Base-by-base conservation (phyloP, 2,888 invertebrate genomes). In the Metalampra italica region DNA sequence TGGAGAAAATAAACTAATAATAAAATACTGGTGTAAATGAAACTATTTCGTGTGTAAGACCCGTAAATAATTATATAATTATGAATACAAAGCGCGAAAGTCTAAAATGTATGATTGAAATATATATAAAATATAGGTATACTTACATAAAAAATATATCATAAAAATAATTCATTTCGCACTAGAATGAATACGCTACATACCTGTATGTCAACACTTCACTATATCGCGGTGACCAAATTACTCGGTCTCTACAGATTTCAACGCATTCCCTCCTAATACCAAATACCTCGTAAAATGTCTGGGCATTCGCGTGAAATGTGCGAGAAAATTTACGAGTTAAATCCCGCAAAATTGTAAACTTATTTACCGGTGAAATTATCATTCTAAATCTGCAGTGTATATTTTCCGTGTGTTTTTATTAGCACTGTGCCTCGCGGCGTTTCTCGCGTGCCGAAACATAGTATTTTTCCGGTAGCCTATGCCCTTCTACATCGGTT, bases 271-370 rank as follows among this genome's bases (percentile, higher is more conserved):
- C 75, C 77, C 65, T 66, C 77, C 75, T 75, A 77, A 82, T 76
- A 78, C 75, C 74, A 71, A 78, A 82, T 75, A 69, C 73, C 78
- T 82, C 84, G 70, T 84, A 82, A 86, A 85, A 78, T 65, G 80
- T 83, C 84, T 78, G 77, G 67, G 74, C 65, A 77, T 78, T 74
- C 74, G 72, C 75, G 71, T 78, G 66, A 82, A 84, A 78, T 75
- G 74, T 71, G 66, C 68, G 67, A 71, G 69, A 68, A 78, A 82
- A 84, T 82, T 82, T 82, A 82, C 79, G 63, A 60, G 62, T 65
- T 59, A 69, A 76, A 74, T 67, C 68, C 72, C 72, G 69, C 77
- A 78, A 69, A 75, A 66, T 71, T 72, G 57, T 59, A 67, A 36
- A 36, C 36, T 29, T 22, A 40, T 40, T 40, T 9, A n/a, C 3